Evolutionary conservation across 64 coral and sea anemone species (phyloP).

Genomic region (Orbicella faveolata): DNA sequence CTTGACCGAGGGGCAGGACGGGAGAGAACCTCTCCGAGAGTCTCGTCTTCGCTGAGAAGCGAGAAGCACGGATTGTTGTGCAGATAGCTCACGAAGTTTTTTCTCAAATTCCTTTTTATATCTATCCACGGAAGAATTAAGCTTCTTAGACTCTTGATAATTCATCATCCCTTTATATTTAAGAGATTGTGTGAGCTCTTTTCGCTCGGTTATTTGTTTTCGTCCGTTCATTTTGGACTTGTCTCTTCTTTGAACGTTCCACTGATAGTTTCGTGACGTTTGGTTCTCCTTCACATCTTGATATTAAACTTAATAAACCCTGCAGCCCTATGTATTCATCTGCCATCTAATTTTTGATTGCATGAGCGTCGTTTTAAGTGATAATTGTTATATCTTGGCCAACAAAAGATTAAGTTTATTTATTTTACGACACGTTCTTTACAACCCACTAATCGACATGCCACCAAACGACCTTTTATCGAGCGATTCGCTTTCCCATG

Average conservation of each 20-base stretch:
- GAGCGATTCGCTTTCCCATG: not conserved
- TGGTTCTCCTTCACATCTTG: not conserved
- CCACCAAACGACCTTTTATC: conserved; percentile 6
- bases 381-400: conserved; percentile 9
- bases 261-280: not conserved
- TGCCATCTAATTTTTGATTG: not conserved
- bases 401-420: conserved; percentile 24
- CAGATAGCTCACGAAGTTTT: conserved; percentile 21
- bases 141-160: conserved; percentile 22
- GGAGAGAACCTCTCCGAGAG: conserved; percentile 3
- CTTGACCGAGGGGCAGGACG: not conserved
- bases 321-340: not conserved
- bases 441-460: not conserved
- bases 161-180: conserved; percentile 1
- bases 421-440: not conserved
- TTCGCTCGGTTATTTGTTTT: not conserved
- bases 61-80: not conserved
- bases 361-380: not conserved
- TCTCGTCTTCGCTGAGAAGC: conserved; percentile 20
- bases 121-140: conserved; percentile 18
- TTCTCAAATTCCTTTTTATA: conserved; percentile 37
- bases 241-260: not conserved
- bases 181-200: conserved; percentile 5
- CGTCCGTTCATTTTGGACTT: not conserved
- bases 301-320: not conserved